Conservation (phyloP, 2,888 invertebrate species). For the Ecliptopera silaceata region DNA sequence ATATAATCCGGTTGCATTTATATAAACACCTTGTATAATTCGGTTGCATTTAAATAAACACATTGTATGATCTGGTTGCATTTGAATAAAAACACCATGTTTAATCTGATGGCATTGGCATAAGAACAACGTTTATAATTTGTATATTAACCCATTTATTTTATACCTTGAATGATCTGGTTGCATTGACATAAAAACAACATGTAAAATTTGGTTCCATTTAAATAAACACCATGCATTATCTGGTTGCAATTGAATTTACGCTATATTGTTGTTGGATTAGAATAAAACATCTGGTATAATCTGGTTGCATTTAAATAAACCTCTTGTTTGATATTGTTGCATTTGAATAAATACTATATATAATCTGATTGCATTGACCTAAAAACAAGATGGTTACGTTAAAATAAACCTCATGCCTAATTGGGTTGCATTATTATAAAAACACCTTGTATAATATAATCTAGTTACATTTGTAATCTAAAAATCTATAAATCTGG, state of each 20-base stretch:
- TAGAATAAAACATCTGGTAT: neutral
- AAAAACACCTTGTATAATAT: neutral
- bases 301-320: neutral
- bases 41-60: neutral
- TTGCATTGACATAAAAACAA: neutral
- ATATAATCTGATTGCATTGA: too few relatives aligned
- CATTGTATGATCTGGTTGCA: constrained; percentile 1
- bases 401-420: constrained; percentile 1
- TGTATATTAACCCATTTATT: too few relatives aligned
- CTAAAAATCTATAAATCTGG: too few relatives aligned
- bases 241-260: neutral
- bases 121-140: too few relatives aligned
- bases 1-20: constrained; percentile 1
- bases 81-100: neutral
- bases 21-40: neutral
- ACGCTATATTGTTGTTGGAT: neutral
- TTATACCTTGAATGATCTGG: neutral
- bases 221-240: constrained; percentile 6
- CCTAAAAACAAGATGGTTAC: too few relatives aligned
- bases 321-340: constrained; percentile 4
- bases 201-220: neutral
- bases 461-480: too few relatives aligned
- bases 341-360: constrained; percentile 1
- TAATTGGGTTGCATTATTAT: neutral
- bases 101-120: neutral